Evolutionary conservation across 1,140 invertebrate genomes (phyloP).

Genomic region (Drosophila jambulina): DNA sequence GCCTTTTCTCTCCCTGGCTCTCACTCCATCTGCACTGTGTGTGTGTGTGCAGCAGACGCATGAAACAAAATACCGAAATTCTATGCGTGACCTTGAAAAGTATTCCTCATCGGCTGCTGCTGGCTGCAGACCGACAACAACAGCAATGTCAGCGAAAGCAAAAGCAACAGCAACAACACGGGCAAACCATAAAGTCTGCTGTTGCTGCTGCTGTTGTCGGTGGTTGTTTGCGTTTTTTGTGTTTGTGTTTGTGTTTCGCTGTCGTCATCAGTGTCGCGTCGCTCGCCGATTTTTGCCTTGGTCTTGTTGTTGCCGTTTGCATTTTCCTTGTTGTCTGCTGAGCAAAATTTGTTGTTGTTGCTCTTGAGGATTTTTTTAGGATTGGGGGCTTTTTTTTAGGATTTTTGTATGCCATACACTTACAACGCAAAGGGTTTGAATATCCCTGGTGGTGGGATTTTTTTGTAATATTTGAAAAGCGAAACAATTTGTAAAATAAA

Average conservation of each 20-base stretch:
- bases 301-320: conserved; percentile 74
- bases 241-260: conserved; percentile 33
- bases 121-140: conserved; percentile 47
- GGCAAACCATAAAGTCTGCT: conserved; percentile 53
- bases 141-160: conserved; percentile 15
- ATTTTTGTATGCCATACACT: conserved; percentile 5
- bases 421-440: conserved; percentile 8
- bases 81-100: conserved; percentile 84
- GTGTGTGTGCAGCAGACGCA: conserved; percentile 71
- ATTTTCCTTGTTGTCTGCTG: conserved; percentile 82
- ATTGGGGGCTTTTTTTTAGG: conserved; percentile 23
- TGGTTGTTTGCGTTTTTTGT: conserved; percentile 69
- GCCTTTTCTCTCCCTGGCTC: conserved; percentile 5
- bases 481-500: background rate
- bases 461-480: background rate
- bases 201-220: conserved; percentile 58
- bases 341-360: conserved; percentile 57
- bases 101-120: conserved; percentile 70
- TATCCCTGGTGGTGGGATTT: background rate
- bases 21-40: conserved; percentile 18
- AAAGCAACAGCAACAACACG: conserved; percentile 20
- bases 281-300: conserved; percentile 43
- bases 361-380: conserved; percentile 39
- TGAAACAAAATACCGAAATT: conserved; percentile 84
- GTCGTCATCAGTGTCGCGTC: conserved; percentile 44